Evolutionary conservation across 2,888 invertebrate genomes (phyloP), one percentile per base, ranked within the genome.

Genomic region (Epiblema foenella): DNA sequence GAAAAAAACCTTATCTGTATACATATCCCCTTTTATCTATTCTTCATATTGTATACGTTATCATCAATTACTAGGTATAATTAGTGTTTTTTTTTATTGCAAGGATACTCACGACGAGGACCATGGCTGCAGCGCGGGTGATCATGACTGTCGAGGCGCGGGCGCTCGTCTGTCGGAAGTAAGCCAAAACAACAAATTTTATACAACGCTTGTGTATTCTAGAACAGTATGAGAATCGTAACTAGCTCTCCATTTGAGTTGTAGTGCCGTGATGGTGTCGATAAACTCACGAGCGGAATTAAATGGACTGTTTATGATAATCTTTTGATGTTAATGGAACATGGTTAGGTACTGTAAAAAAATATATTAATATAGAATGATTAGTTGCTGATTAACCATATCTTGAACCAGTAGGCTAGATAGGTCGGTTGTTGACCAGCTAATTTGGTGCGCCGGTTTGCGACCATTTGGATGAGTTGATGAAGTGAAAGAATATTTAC

Each of bases 161-260:
- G 77, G 72, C 73, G 73, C 75, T 76, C 83, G 84, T 83, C 85
- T 89, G 85, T 77, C 78, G 74, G 73, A 79, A 81, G 77, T 73
- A 73, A 80, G 79, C 76, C 81, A 76, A 77, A 76, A 73, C 81
- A 79, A 78, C 80, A 85, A 74, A 83, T 87, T 89, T 88, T 90
- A 90, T 90, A 90, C 82, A 77, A 79, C 78, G 75, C 75, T 79
- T 81, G 77, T 78, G 81, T 76, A 81, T 82, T 82, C 78, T 77
- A 76, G 81, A 83, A 80, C 80, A 78, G 80, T 76, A 76, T 77
- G 73, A 77, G 78, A 84, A 80, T 81, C 78, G 77, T 79, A 85
- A 83, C 81, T 79, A 79, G 80, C 75, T 77, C 78, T 77, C 67
- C 68, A 75, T 72, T 75, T 77, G 77, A 64, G 78, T 77, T 77